Conservation (phyloP, 92 coral and sea anemone species). For the Heteractis magnifica region DNA sequence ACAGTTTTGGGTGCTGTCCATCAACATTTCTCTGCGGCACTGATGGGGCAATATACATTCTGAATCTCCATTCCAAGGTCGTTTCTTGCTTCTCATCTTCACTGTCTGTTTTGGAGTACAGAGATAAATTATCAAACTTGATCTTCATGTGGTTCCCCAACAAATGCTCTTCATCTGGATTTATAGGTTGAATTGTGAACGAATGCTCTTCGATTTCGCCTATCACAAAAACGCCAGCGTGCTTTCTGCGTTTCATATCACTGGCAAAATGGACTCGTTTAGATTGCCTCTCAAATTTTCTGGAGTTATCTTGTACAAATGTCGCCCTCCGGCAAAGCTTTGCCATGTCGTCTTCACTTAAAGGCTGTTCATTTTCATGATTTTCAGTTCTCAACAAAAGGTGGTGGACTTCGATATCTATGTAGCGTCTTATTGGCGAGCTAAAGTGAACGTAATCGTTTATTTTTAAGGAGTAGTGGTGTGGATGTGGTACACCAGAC, state of each 20-base stretch:
- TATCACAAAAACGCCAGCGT: slow-evolving; percentile 49
- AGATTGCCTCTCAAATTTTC: slow-evolving; percentile 61
- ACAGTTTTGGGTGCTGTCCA: not conserved
- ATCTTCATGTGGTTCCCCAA: slow-evolving; percentile 47
- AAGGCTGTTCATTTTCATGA: not conserved
- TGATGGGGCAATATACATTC: slow-evolving; percentile 54
- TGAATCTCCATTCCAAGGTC: slow-evolving; percentile 56
- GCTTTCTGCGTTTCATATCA: slow-evolving; percentile 45
- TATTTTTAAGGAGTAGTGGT: slow-evolving; percentile 57
- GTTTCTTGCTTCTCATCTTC: slow-evolving; percentile 17
- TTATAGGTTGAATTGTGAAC: slow-evolving; percentile 42
- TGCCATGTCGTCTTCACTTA: slow-evolving; percentile 55
- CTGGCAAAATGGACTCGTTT: slow-evolving; percentile 62
- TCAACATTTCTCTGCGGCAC: not conserved
- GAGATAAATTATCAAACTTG: slow-evolving; percentile 60
- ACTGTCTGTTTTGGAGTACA: slow-evolving; percentile 21
- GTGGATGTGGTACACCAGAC: slow-evolving; percentile 54
- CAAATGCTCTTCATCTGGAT: slow-evolving; percentile 54
- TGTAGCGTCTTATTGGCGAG: slow-evolving; percentile 93
- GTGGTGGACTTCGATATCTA: slow-evolving; percentile 87
- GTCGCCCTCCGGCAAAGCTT: slow-evolving; percentile 78
- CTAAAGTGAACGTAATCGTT: slow-evolving; percentile 77
- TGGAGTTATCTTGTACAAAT: slow-evolving; percentile 48
- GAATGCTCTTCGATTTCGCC: slow-evolving; percentile 52
- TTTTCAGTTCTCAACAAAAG: slow-evolving; percentile 20